Conservation (phyloP, 1,140 invertebrate genomes). For the Epicauta chinensis region DNA sequence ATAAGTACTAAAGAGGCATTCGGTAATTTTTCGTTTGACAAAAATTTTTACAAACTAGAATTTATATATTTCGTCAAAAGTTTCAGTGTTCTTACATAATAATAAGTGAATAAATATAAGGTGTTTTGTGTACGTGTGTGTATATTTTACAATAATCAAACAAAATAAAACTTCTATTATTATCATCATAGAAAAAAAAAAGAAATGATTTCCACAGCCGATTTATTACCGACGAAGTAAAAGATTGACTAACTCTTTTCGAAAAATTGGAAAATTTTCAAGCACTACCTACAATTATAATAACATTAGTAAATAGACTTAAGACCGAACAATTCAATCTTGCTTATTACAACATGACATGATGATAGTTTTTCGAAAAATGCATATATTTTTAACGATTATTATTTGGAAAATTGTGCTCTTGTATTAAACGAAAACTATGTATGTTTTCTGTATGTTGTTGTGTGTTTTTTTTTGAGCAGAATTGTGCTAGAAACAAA, state of each 20-base stretch:
- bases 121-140: conserved; percentile 1
- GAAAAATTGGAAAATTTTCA: conserved; percentile 16
- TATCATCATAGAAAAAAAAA: not conserved
- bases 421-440: not conserved
- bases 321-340: conserved; percentile 9
- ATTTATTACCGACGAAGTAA: conserved; percentile 13
- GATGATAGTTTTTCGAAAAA: conserved; percentile 13
- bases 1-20: conserved; percentile 21
- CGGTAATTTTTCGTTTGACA: conserved; percentile 7
- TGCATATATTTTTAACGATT: conserved; percentile 9
- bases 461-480: too few species aligned
- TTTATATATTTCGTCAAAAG: conserved; percentile 11
- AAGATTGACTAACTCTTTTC: conserved; percentile 16
- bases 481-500: too few species aligned
- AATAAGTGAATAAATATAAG: conserved; percentile 2
- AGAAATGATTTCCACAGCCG: conserved; percentile 15
- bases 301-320: conserved; percentile 14
- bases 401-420: conserved; percentile 12
- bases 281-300: conserved; percentile 18
- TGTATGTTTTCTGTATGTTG: too few species aligned
- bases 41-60: conserved; percentile 2
- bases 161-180: too few species aligned
- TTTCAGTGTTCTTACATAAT: not conserved
- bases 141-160: conserved; percentile 2
- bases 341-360: not conserved